Conservation (phyloP, 2,113 vertebrate species). For the Odocoileus virginianus region DNA sequence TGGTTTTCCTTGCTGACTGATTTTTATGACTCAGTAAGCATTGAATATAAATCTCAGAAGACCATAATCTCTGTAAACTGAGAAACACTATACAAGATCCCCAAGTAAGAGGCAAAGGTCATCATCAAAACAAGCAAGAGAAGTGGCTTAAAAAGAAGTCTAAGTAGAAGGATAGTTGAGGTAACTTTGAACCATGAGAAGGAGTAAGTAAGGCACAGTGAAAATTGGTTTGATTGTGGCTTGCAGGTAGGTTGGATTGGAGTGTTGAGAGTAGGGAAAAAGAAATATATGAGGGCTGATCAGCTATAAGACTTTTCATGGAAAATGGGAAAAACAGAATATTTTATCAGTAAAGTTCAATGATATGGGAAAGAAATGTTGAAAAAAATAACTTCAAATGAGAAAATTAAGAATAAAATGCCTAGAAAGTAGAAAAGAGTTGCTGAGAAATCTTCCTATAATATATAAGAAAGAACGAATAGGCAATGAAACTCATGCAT, state of each 20-base stretch:
- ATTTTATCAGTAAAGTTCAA: not conserved
- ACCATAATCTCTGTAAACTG: not conserved
- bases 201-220: not conserved
- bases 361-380: not conserved
- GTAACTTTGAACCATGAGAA: not conserved
- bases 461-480: not conserved
- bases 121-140: not conserved
- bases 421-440: not conserved
- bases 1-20: not conserved
- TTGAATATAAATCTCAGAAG: not conserved
- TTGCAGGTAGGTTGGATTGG: not conserved
- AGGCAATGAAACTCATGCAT: not conserved
- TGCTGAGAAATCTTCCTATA: not conserved
- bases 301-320: not conserved
- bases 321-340: not conserved
- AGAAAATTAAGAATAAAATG: not conserved
- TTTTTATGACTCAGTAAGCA: not conserved
- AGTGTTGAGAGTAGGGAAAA: not conserved
- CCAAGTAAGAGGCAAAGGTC: not conserved
- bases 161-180: not conserved
- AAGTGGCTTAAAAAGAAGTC: not conserved
- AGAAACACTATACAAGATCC: not conserved
- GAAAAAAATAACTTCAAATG: not conserved
- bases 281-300: not conserved
- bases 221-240: not conserved